Percentiles rank a stretch among this genome's conserved stretches.
phyloP scores from a whole-genome alignment of 1,140 invertebrate genomes.

The Camponotus vicinus region DNA sequence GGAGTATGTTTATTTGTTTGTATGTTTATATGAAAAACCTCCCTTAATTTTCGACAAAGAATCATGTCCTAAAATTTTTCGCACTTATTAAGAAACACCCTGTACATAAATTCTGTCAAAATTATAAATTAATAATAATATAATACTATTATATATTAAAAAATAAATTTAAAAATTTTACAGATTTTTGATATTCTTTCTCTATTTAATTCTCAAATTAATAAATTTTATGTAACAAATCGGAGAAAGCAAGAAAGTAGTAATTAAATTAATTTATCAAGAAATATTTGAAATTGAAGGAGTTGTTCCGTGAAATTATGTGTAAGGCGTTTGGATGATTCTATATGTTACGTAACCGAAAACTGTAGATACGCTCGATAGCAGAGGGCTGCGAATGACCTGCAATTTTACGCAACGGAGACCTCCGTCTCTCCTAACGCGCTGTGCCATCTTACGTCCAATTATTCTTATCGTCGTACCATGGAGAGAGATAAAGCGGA shows the following conservation, averaged over 20 bases:
- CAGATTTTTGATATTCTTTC: background rate
- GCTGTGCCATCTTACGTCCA: slow-evolving; percentile 28
- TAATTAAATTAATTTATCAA: background rate
- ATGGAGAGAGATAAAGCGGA: slow-evolving; percentile 61
- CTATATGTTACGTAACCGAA: slow-evolving; percentile 36
- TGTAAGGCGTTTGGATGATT: background rate
- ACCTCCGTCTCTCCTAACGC: slow-evolving; percentile 11
- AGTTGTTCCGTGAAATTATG: background rate
- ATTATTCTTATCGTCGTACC: slow-evolving; percentile 62
- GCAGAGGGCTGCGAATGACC: slow-evolving; percentile 40
- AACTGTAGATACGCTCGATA: slow-evolving; percentile 49
- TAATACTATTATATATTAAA: no score
- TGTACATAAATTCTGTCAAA: no score
- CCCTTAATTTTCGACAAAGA: no score
- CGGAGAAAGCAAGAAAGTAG: background rate
- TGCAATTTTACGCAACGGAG: slow-evolving; percentile 56
- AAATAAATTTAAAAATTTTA: background rate
- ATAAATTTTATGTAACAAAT: background rate
- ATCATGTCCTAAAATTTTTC: no score
- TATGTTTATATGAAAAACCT: no score
- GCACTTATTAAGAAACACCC: no score
- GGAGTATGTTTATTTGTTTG: no score
- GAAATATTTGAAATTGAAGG: background rate
- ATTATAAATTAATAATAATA: no score
- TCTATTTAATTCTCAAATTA: background rate